Evolutionary conservation across 2,113 vertebrate genomes (phyloP), one percentile per base, ranked within the genome.

Genomic region (Collichthys lucidus): DNA sequence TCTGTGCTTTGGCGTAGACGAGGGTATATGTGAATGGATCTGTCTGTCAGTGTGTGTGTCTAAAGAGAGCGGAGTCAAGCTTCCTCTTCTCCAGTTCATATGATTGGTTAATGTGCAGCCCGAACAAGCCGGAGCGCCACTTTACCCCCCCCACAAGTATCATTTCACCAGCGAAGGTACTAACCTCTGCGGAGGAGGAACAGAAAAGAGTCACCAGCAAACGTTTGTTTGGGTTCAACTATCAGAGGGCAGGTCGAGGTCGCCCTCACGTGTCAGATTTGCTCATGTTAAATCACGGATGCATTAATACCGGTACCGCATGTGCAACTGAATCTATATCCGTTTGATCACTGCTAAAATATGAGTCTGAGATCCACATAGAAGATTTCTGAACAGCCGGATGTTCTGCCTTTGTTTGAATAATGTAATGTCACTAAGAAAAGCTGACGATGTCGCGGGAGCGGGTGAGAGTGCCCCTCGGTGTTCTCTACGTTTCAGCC

Each of bases 181-280:
- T 40, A 40, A 8, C 47, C 68, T 76, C 59, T 9, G 57, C 75
- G 62, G 76, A 62, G 56, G 59, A 29, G n/a, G 26, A 70, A 35
- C 20, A 66, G 53, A n/a, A 70, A 26, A 62, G 5, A 40, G 82
- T 89, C 88, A 92, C 89, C 91, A 91, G 92, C 89, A 88, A 80
- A 66, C 1, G 29, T 56, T 69, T 83, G 72, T 88, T 75, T 73
- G 50, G 42, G 65, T 57, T 77, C 40, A 52, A 46, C 42, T 49
- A 68, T 57, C 15, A 3, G 71, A 62, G 4, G 19, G 46, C 10
- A 24, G 24, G 4, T 53, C 4, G 69, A 83, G 26, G 26, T 26
- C 26, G 63, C 49, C 65, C n/a, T 46, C 8, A 6, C 29, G 53
- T 11, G 19, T 29, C 71, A 11, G 44, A 42, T 70, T 56, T 72